Evolutionary conservation across 2,888 invertebrate genomes (phyloP).

Genomic region (Toxonevra muliebris): DNA sequence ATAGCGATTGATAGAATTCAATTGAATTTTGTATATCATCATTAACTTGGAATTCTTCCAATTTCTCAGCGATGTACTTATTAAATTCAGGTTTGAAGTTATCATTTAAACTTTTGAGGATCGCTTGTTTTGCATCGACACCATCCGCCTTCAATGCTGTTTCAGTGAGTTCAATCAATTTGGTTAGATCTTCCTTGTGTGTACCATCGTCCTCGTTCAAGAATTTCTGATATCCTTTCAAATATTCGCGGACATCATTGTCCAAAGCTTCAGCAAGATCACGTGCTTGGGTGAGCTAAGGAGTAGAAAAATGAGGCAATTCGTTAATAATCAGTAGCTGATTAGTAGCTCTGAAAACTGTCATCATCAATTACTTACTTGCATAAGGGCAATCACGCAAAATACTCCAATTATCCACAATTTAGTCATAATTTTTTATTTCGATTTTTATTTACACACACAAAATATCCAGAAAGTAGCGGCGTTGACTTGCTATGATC

Average conservation of each 20-base stretch:
- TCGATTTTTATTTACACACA: slow-evolving; percentile 8
- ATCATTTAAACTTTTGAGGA: slow-evolving; percentile 40
- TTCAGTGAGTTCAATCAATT: slow-evolving; percentile 49
- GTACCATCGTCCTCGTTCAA: slow-evolving; percentile 44
- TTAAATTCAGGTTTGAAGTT: slow-evolving; percentile 50
- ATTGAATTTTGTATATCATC: slow-evolving; percentile 46
- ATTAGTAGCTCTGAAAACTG: too few relatives aligned
- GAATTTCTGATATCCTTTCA: slow-evolving; percentile 46
- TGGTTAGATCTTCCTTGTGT: slow-evolving; percentile 47
- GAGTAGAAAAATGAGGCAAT: background rate
- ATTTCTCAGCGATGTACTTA: slow-evolving; percentile 41
- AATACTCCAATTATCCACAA: slow-evolving; percentile 45
- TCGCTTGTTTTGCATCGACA: slow-evolving; percentile 45
- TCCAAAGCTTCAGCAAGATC: slow-evolving; percentile 47
- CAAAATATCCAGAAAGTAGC: too few relatives aligned
- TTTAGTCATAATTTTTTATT: slow-evolving; percentile 45
- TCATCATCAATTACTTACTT: slow-evolving; percentile 41
- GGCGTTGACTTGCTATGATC: slow-evolving; percentile 9
- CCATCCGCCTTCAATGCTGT: slow-evolving; percentile 45
- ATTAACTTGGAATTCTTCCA: slow-evolving; percentile 45
- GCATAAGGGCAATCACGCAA: slow-evolving; percentile 42
- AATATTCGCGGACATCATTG: slow-evolving; percentile 48
- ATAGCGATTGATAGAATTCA: slow-evolving; percentile 47
- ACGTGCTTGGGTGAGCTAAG: background rate
- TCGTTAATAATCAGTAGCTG: too few relatives aligned